Evolutionary conservation across 2,113 vertebrate genomes (phyloP).

Genomic region (Rhynchomys soricoides): DNA sequence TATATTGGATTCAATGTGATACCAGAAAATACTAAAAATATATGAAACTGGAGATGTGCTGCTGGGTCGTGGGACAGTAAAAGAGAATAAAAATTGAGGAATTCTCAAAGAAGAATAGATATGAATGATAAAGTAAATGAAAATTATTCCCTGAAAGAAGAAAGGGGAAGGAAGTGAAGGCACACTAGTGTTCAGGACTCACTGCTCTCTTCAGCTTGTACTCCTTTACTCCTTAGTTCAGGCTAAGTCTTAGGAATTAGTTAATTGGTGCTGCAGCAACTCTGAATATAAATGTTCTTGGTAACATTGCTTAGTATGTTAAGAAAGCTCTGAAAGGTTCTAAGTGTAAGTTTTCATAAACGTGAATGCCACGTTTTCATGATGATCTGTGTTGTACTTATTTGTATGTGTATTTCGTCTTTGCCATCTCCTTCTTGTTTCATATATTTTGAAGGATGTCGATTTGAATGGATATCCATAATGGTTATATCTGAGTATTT

Average conservation of each 20-base stretch:
- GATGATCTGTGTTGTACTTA: background rate
- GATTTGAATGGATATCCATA: slow-evolving; percentile 37
- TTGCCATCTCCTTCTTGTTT: background rate
- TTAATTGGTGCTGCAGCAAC: background rate
- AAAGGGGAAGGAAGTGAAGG: slow-evolving; percentile 14
- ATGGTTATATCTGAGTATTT: background rate
- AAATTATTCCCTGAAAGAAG: slow-evolving; percentile 9
- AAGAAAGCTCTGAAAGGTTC: background rate
- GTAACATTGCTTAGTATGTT: background rate
- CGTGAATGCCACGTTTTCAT: background rate
- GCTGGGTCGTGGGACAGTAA: background rate
- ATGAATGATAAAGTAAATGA: background rate
- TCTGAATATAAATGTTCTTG: background rate
- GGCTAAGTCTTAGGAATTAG: background rate
- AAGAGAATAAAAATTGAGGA: background rate
- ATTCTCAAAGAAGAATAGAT: background rate
- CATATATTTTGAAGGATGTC: slow-evolving; percentile 33
- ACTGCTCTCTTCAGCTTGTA: background rate
- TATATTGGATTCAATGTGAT: background rate
- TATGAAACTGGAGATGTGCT: background rate
- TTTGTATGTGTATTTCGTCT: slow-evolving; percentile 21
- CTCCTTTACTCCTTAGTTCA: background rate
- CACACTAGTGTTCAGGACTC: background rate
- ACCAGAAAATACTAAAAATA: background rate
- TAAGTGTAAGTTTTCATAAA: too few species aligned